phyloP scores from a whole-genome alignment of 2,797 vertebrate genomes.

The Eupleurogrammus muticus region DNA sequence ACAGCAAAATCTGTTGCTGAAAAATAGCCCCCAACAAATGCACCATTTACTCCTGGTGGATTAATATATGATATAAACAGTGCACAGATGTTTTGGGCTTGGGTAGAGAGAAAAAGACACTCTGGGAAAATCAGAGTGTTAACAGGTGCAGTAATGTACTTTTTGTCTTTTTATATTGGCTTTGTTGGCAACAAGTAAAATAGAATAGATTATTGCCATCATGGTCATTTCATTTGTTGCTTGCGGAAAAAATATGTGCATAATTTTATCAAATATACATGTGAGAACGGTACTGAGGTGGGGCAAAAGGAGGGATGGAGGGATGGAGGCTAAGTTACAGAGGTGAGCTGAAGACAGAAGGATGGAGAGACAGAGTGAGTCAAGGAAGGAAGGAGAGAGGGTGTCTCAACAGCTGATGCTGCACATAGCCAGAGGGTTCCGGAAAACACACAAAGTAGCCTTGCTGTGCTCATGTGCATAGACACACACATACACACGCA shows the following conservation, averaged over 20 bases:
- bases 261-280: slow-evolving; percentile 22
- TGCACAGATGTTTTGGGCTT: neutral
- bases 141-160: neutral
- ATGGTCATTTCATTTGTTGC: neutral
- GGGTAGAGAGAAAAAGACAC: neutral
- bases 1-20: too few species aligned
- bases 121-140: neutral
- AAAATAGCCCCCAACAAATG: slow-evolving; percentile 3
- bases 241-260: slow-evolving; percentile 9
- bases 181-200: slow-evolving; percentile 27
- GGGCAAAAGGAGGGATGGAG: slow-evolving; percentile 18
- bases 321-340: slow-evolving; percentile 12
- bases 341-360: slow-evolving; percentile 24
- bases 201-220: neutral
- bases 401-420: slow-evolving; percentile 66
- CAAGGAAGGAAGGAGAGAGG: slow-evolving; percentile 43
- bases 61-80: neutral
- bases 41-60: neutral
- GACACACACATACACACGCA: slow-evolving; percentile 23
- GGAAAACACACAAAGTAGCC: slow-evolving; percentile 59
- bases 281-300: slow-evolving; percentile 16
- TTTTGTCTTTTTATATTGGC: neutral
- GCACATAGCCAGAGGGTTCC: slow-evolving; percentile 65
- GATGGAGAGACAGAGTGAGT: slow-evolving; percentile 20
- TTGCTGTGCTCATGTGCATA: slow-evolving; percentile 32